phyloP scores from a whole-genome alignment of 2,888 invertebrate genomes.

The Microctonus aethiopoides region DNA sequence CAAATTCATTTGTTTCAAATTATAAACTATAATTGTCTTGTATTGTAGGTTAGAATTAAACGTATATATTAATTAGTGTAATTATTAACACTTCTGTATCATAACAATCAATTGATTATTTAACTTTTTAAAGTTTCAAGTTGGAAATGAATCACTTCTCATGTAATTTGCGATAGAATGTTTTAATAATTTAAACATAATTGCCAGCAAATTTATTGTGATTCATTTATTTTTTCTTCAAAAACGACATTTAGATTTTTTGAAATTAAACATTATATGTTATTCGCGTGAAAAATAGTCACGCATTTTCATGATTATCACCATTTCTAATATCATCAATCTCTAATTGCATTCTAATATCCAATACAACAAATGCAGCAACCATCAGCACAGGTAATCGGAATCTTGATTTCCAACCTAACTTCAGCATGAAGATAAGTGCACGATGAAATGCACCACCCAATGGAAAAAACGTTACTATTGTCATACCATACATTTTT shows the following conservation, averaged over 20 bases:
- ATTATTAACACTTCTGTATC: no score
- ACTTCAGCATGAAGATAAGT: conserved; percentile 75
- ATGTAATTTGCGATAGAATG: no score
- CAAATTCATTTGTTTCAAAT: not conserved
- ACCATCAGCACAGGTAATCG: conserved; percentile 75
- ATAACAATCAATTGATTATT: no score
- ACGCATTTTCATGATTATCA: conserved; percentile 36
- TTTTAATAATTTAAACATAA: no score
- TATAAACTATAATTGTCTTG: not conserved
- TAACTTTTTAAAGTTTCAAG: no score
- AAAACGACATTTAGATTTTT: not conserved
- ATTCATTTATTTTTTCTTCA: not conserved
- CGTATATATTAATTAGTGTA: not conserved
- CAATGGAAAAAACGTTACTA: conserved; percentile 54
- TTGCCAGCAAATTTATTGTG: not conserved
- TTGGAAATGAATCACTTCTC: no score
- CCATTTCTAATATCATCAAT: conserved; percentile 67
- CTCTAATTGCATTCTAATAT: conserved; percentile 76
- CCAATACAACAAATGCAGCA: conserved; percentile 75
- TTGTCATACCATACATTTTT: conserved; percentile 49
- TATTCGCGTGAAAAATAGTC: not conserved
- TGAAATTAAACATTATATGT: not conserved
- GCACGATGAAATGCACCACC: conserved; percentile 67
- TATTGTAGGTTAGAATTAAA: not conserved
- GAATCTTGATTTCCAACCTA: conserved; percentile 79